Evolutionary conservation across 1,140 invertebrate genomes (phyloP), one percentile per base, ranked within the genome.

Genomic region (Parapsyche elsis): DNA sequence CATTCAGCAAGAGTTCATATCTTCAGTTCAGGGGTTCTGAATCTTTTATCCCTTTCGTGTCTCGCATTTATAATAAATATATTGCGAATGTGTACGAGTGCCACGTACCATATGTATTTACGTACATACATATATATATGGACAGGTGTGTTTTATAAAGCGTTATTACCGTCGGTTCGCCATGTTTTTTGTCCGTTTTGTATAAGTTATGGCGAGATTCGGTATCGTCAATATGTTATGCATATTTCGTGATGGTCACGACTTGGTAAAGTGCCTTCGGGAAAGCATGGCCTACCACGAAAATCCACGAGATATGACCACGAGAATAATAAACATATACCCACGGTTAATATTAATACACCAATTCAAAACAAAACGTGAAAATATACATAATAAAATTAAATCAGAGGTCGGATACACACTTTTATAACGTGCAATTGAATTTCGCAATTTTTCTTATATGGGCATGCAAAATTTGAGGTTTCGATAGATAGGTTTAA

Each of bases 161-260:
- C 44, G 2, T 75, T 75, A 75, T 75, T 77, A 77, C 44, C 24
- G 45, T n/a, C 53, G 23, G 73, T 67, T 67, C 73, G 45, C 73
- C 44, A 57, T 77, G 23, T 77, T 77, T 61, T 64, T 64, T 77
- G 53, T 53, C 24, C 53, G 24, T 75, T 75, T 57, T 75, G 44
- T 75, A 75, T 75, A 59, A 75, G 73, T 59, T 75, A 75, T 26
- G 21, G 46, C 53, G 21, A 77, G 78, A 79, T 79, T 79, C 46
- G 24, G 49, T 79, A 79, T 79, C 78, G 70, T 61, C 71, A 79
- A 79, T 79, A 79, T 79, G 78, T 79, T 79, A 79, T 79, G 78
- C 78, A 79, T 67, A 79, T 79, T 79, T 79, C 46, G 78, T 53
- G 45, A 61, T 74, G 78, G 71, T 79, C 78, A 79, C 78, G 78